Base-by-base conservation (phyloP, 2,113 vertebrate species). In the Chinchilla lanigera region DNA sequence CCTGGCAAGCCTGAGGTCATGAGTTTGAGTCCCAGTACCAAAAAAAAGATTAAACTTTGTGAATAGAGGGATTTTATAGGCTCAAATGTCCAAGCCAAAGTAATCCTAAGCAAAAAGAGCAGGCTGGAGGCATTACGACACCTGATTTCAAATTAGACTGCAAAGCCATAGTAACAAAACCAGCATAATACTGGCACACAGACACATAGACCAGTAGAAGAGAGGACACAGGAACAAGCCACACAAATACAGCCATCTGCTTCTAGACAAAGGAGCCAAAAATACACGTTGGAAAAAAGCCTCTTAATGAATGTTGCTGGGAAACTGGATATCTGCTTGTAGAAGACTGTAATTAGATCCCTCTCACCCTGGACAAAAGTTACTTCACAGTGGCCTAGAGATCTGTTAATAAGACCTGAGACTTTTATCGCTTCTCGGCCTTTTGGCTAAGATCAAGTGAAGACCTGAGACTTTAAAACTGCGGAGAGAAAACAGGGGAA, bases 1-100 rank as follows among this genome's bases (percentile, higher is more conserved):
- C n/a, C n/a, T n/a, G n/a, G n/a, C n/a, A n/a, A n/a, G n/a, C n/a
- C n/a, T n/a, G n/a, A n/a, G n/a, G n/a, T n/a, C n/a, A n/a, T n/a
- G n/a, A n/a, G n/a, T n/a, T n/a, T n/a, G n/a, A n/a, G n/a, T n/a
- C n/a, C n/a, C n/a, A n/a, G n/a, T n/a, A n/a, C n/a, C n/a, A n/a
- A n/a, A n/a, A n/a, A n/a, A n/a, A n/a, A n/a, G n/a, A n/a, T 87
- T 89, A 69, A 77, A 94, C 41, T 73, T 92, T 78, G 41, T 8
- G 22, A 78, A 52, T 54, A 90, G 28, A 24, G 10, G 5, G 83
- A n/a, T 69, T 93, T 56, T 84, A 4, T 85, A 94, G 33, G 7
- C 44, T 89, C 30, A 71, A 7, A 56, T 85, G 24, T 33, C 67
- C 20, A 60, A 60, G n/a, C 22, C 22, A 41, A 26, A 73, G 38